These are phyloP conservation scores for Uropsilus gracilis DNA, from an alignment of 2,113 vertebrate species.

Conservation along the genomic window DNA sequence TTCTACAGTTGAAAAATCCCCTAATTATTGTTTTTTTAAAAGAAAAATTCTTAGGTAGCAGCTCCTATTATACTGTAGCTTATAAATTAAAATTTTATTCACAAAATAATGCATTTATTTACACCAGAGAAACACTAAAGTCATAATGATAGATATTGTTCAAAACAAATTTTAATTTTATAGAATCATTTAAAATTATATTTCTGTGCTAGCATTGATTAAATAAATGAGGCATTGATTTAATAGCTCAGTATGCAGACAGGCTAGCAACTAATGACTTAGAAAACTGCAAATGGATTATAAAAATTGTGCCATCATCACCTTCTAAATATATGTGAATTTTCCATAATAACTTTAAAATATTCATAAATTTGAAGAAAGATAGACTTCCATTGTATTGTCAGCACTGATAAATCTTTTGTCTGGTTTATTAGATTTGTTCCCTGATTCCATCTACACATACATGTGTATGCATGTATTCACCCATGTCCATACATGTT, in stretches of 20 bases:
- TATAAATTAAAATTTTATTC: slow-evolving; percentile 6
- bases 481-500: background rate
- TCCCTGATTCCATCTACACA: background rate
- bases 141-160: background rate
- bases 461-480: too few relatives aligned
- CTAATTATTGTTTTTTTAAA: background rate
- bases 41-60: background rate
- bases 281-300: slow-evolving; percentile 1
- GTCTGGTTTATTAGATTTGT: background rate
- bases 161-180: background rate
- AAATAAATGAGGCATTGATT: slow-evolving; percentile 36
- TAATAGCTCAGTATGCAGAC: background rate
- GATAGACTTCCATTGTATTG: background rate
- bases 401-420: background rate
- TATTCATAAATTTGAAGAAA: background rate
- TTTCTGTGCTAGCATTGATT: background rate
- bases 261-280: background rate
- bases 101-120: background rate
- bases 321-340: background rate
- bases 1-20: background rate
- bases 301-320: background rate
- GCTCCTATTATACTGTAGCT: background rate
- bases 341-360: background rate
- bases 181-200: slow-evolving; percentile 2
- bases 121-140: background rate